Base-by-base conservation (phyloP, 2,113 vertebrate genomes). In the Aphyosemion australe region DNA sequence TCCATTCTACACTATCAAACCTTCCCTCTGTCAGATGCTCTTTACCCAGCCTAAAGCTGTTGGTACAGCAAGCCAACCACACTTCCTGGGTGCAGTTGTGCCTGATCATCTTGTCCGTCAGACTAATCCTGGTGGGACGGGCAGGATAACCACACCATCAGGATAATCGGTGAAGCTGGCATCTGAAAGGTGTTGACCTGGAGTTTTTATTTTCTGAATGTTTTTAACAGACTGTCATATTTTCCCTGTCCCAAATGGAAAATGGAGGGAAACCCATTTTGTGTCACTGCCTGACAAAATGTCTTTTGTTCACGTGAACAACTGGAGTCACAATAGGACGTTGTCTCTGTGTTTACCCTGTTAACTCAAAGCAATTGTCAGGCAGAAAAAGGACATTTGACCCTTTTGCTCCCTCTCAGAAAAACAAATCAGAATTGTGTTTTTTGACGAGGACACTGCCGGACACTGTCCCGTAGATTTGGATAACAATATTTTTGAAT, bases 361-460 rank as follows among this genome's bases (percentile, higher is more conserved):
- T 32, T 69, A n/a, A 6, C 61, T 64, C 54, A 68, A 61, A 73
- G 67, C 57, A 31, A 41, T 47, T 12, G 11, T 16, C 39, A 42
- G 1, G 19, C 55, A 18, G 45, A 83, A 79, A 48, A 45, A 52
- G 41, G 61, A 71, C 48, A 75, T 65, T 61, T 57, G 45, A 42
- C 47, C 43, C 26, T 5, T 26, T 5, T 26, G 26, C 5, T 2
- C 26, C 26, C 26, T 26, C 26, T 26, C 26, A 26, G 34, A 26
- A 14, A 59, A 15, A 61, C 57, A 74, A 26, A 26, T 26, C 26
- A 26, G 26, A 26, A 26, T 26, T 26, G 26, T 26, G 6, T 52
- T 52, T 71, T 83, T 68, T 49, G 69, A 72, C 53, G 62, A 74
- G 65, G 65, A 84, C 65, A 39, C n/a, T n/a, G n/a, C n/a, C n/a